Conservation (phyloP, 2,113 vertebrate species). For the Grammomys surdaster region DNA sequence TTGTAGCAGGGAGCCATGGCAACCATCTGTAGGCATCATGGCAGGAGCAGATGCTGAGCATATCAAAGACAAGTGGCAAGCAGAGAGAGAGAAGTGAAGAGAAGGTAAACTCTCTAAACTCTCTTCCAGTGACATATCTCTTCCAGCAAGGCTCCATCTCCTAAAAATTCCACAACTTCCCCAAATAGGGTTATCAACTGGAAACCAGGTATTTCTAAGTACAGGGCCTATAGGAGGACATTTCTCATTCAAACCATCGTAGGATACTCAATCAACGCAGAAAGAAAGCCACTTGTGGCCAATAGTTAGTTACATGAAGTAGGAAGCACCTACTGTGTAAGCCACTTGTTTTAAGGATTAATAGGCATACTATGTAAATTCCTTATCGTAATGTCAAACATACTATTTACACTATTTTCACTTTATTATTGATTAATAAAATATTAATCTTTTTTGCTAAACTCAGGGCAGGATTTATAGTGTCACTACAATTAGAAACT, state of each 20-base stretch:
- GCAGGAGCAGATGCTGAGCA: neutral
- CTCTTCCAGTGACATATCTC: no score
- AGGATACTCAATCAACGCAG: neutral
- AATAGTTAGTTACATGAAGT: neutral
- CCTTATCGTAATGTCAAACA: neutral
- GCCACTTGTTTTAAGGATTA: neutral
- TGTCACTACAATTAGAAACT: conserved; percentile 20
- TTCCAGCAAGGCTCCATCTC: neutral
- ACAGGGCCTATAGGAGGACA: neutral
- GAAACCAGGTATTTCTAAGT: neutral
- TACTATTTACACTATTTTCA: neutral
- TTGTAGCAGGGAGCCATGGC: fast-evolving
- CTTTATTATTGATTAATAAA: conserved; percentile 7
- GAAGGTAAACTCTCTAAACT: neutral
- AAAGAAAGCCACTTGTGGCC: neutral
- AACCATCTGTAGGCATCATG: neutral
- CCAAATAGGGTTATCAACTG: neutral
- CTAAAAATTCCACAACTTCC: neutral
- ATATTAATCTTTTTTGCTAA: neutral
- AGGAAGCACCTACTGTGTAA: neutral
- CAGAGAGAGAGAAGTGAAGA: neutral
- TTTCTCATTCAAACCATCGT: neutral
- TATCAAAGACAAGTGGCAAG: neutral
- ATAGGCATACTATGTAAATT: neutral
- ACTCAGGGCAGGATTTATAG: neutral